Conservation (phyloP, 2,888 invertebrate genomes). For the Alitta virens region DNA sequence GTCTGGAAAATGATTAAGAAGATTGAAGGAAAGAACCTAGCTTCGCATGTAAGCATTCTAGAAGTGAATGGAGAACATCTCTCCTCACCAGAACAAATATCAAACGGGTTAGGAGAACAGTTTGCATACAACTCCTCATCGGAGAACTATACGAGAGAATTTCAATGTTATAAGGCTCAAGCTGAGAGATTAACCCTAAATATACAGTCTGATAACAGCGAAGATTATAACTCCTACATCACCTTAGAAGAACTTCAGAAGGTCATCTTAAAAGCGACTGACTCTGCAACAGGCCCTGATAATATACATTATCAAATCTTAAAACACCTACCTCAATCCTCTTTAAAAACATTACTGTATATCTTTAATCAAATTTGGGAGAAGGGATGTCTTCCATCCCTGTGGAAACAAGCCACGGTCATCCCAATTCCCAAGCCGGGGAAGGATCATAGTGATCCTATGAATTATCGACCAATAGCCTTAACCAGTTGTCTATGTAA, state of each 20-base stretch:
- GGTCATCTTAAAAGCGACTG: not conserved
- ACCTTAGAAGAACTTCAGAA: not conserved
- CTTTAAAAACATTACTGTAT: not conserved
- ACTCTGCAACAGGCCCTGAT: not conserved
- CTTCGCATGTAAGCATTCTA: no score
- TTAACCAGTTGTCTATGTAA: conserved; percentile 38
- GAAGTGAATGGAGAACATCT: no score
- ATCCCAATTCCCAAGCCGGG: conserved; percentile 29
- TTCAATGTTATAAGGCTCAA: no score
- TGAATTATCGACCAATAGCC: conserved; percentile 35
- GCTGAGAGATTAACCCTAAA: not conserved
- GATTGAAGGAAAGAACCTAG: no score
- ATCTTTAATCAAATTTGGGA: conserved; percentile 24
- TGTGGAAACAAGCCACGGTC: conserved; percentile 24
- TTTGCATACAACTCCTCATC: no score
- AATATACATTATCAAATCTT: conserved; percentile 1
- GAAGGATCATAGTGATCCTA: conserved; percentile 25
- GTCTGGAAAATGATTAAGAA: no score
- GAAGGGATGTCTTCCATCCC: conserved; percentile 19
- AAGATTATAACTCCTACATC: not conserved
- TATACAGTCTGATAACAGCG: not conserved
- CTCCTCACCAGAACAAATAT: no score
- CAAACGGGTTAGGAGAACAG: no score
- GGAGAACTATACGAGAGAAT: no score
- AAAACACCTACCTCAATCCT: not conserved